These are phyloP conservation scores for Lepus oiostolus DNA, from an alignment of 2,797 vertebrate species.

Conservation along the genomic window DNA sequence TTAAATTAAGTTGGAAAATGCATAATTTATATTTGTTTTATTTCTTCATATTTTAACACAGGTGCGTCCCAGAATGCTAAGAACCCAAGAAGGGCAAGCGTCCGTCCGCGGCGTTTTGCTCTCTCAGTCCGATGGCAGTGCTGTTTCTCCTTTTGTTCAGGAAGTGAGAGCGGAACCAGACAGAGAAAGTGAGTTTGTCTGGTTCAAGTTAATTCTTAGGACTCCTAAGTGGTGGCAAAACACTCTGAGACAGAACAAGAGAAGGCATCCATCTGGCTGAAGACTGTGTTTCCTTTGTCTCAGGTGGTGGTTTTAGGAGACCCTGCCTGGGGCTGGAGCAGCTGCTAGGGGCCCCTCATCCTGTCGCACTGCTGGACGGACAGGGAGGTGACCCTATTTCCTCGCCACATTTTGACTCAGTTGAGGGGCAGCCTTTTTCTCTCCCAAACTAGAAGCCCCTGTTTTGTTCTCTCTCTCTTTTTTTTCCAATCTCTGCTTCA, in stretches of 20 bases:
- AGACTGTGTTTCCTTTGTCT: constrained; percentile 83
- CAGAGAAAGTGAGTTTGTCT: constrained; percentile 81
- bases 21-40: constrained; percentile 93
- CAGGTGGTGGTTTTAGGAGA: constrained; percentile 81
- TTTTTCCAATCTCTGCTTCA: not conserved
- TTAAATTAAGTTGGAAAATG: constrained; percentile 92
- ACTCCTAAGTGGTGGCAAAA: constrained; percentile 82
- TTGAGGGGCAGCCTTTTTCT: not conserved
- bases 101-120: constrained; percentile 66
- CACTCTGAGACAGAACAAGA: constrained; percentile 84
- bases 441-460: too few relatives aligned
- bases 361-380: fast-evolving
- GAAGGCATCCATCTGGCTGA: constrained; percentile 68
- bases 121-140: constrained; percentile 54
- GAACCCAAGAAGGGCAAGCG: constrained; percentile 81
- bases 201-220: constrained; percentile 81
- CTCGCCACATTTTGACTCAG: fast-evolving
- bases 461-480: not conserved
- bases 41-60: constrained; percentile 91
- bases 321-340: constrained; percentile 60
- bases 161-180: constrained; percentile 77
- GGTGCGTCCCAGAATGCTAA: constrained; percentile 88
- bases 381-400: fast-evolving
- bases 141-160: constrained; percentile 79
- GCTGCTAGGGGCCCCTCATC: not conserved